phyloP scores from a whole-genome alignment of 1,140 invertebrate species.

The Ganaspis sp. region DNA sequence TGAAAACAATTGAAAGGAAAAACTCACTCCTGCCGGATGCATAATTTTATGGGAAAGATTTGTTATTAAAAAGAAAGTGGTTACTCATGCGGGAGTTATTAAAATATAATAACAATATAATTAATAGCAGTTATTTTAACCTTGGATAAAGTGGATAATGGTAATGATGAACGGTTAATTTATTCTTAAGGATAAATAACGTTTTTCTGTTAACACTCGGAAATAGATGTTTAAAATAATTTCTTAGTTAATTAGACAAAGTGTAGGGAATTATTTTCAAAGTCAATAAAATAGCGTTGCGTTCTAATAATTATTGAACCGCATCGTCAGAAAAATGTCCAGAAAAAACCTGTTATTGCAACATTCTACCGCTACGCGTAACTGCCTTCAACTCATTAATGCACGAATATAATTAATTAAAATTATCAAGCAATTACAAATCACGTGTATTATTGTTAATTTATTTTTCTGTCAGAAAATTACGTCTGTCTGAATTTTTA shows the following conservation, averaged over 20 bases:
- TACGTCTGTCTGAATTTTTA: too few species aligned
- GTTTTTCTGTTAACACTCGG: not conserved
- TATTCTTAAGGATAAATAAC: not conserved
- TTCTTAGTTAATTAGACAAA: not conserved
- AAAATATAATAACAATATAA: too few species aligned
- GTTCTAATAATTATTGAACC: constrained; percentile 18
- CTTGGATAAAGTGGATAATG: not conserved
- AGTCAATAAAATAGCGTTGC: constrained; percentile 10
- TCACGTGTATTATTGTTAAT: not conserved
- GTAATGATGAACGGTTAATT: not conserved
- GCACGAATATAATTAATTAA: not conserved
- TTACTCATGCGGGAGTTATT: too few species aligned
- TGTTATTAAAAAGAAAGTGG: too few species aligned
- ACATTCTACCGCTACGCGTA: not conserved
- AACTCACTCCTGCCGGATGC: too few species aligned
- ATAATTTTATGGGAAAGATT: too few species aligned
- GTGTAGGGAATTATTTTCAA: not conserved
- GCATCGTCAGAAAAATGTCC: constrained; percentile 2
- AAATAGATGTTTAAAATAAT: not conserved
- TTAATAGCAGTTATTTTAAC: too few species aligned
- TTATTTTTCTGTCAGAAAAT: not conserved
- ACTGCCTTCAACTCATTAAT: not conserved
- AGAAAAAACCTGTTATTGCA: constrained; percentile 11
- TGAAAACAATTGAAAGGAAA: too few species aligned
- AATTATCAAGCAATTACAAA: constrained; percentile 1